Conservation (phyloP, 30 jellyfish, hydroid and myxozoan genomes). For the Mastigias papua region DNA sequence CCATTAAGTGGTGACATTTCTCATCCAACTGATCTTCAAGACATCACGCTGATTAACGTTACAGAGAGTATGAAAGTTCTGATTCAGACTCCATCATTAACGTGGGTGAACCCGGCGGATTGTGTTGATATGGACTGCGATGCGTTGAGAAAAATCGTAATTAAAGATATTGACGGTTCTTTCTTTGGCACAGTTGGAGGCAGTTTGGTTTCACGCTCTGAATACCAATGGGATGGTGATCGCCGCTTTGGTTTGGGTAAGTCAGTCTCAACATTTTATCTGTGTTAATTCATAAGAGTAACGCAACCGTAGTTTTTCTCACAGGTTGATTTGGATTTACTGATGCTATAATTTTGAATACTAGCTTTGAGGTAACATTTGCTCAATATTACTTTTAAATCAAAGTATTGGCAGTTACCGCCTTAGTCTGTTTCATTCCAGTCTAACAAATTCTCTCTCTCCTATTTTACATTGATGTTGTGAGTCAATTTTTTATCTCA, state of each 20-base stretch:
- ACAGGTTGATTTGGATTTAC: no score
- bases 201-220: conserved; percentile 87
- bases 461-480: no score
- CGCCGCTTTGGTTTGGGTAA: conserved; percentile 91
- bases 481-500: no score
- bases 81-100: conserved; percentile 47
- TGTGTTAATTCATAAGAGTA: no score
- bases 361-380: no score
- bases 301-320: no score
- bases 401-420: no score
- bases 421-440: no score
- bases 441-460: no score
- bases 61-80: conserved; percentile 67
- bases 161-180: conserved; percentile 92
- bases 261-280: no score
- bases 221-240: conserved; percentile 95
- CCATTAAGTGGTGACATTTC: conserved; percentile 77
- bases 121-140: conserved; percentile 99
- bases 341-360: no score
- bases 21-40: conserved; percentile 84
- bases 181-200: conserved; percentile 73
- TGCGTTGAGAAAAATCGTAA: conserved; percentile 84
- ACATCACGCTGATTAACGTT: conserved; percentile 64
- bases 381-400: no score
- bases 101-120: conserved; percentile 94